These are phyloP conservation scores for Telmatochromis brachygnathus DNA, from an alignment of 2,113 vertebrate genomes.

Conservation along the genomic window DNA sequence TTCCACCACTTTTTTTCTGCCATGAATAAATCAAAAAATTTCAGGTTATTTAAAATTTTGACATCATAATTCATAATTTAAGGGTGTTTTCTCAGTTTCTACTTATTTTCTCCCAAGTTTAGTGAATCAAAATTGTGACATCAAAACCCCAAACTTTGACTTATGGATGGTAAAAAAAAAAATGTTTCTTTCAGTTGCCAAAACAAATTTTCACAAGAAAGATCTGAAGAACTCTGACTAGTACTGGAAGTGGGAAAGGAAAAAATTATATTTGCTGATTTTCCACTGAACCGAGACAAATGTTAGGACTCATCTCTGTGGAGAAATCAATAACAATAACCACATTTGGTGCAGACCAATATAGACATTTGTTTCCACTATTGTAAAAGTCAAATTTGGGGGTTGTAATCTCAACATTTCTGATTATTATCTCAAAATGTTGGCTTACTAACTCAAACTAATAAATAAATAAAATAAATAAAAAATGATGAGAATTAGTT, in stretches of 20 bases:
- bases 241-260: not conserved
- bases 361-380: not conserved
- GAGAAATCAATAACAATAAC: not conserved
- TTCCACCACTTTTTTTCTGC: not conserved
- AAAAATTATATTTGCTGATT: not conserved
- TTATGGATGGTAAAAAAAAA: not conserved
- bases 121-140: not conserved
- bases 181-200: not conserved
- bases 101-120: not conserved
- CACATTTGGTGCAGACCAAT: not conserved
- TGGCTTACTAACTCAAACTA: not conserved
- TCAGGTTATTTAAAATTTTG: not conserved
- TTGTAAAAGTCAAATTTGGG: not conserved
- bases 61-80: not conserved
- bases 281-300: not conserved
- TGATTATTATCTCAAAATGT: not conserved
- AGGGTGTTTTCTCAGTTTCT: not conserved
- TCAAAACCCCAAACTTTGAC: not conserved
- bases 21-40: fast-evolving
- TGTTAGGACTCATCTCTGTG: not conserved
- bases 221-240: not conserved
- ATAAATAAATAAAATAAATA: fast-evolving
- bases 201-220: not conserved
- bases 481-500: not conserved
- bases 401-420: not conserved